Conservation (phyloP, 2,797 vertebrate genomes). For the Lepilemur ruficaudatus region DNA sequence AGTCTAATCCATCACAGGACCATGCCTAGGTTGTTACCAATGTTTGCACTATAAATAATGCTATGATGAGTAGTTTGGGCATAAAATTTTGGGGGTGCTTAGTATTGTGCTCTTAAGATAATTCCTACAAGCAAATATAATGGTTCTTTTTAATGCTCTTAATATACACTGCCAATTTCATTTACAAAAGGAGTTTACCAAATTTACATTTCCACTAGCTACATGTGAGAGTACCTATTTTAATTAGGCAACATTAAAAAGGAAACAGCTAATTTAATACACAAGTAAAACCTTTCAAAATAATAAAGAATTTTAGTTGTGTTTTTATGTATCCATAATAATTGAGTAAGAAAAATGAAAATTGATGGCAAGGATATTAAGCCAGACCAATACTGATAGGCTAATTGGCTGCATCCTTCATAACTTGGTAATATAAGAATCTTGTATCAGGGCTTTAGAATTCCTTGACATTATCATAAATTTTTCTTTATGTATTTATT, state of each 20-base stretch:
- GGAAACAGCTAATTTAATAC: constrained; percentile 18
- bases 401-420: not conserved
- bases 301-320: not conserved
- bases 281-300: not conserved
- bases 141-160: not conserved
- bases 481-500: constrained; percentile 38
- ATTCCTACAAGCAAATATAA: not conserved
- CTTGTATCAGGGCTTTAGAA: not conserved
- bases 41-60: not conserved
- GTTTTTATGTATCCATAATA: not conserved
- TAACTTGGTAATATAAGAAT: not conserved
- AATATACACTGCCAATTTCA: not conserved
- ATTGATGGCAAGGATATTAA: not conserved
- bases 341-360: not conserved
- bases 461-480: constrained; percentile 21
- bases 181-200: not conserved
- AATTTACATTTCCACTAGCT: constrained; percentile 16
- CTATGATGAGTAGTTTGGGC: not conserved
- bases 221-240: not conserved
- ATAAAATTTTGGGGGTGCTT: not conserved
- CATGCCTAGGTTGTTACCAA: not conserved
- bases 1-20: not conserved
- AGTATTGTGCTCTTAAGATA: not conserved
- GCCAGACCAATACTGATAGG: not conserved
- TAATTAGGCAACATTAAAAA: constrained; percentile 40